These are phyloP conservation scores for Orientallactaga sibirica DNA, from an alignment of 2,797 vertebrate genomes.

Conservation along the genomic window DNA sequence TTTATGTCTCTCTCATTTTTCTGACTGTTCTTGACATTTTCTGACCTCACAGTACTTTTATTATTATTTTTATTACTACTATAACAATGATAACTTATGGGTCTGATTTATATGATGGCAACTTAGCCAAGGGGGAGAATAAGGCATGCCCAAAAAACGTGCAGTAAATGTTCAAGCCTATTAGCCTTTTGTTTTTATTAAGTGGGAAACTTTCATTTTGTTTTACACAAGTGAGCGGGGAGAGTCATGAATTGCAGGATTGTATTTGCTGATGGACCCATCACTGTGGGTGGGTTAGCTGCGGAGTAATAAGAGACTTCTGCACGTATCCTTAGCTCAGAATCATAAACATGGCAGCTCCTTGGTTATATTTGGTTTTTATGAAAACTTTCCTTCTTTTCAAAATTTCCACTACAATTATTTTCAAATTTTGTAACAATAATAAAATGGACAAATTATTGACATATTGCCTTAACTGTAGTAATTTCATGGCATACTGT, in stretches of 20 bases:
- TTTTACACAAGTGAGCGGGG: constrained; percentile 67
- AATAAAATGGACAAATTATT: not conserved
- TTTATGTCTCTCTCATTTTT: constrained; percentile 86
- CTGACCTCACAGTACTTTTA: constrained; percentile 88
- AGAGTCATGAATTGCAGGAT: constrained; percentile 77
- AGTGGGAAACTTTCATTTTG: constrained; percentile 72
- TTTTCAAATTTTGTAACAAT: constrained; percentile 4
- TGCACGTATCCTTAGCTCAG: constrained; percentile 23
- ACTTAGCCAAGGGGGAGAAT: constrained; percentile 82
- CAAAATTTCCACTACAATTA: constrained; percentile 35
- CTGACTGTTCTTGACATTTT: constrained; percentile 86
- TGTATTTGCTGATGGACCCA: constrained; percentile 77
- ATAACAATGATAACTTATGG: constrained; percentile 86
- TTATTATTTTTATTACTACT: constrained; percentile 88
- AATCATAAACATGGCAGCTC: not conserved
- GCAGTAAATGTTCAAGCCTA: constrained; percentile 80
- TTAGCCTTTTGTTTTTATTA: constrained; percentile 83
- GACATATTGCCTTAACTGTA: not conserved
- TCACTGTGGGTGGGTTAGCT: constrained; percentile 57
- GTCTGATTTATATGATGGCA: constrained; percentile 83
- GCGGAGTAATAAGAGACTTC: constrained; percentile 71
- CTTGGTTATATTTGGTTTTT: not conserved
- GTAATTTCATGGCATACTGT: not conserved
- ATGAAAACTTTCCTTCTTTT: not conserved
- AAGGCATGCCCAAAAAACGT: constrained; percentile 75